Conservation (phyloP, 2,113 vertebrate genomes). For the Saguinus midas region DNA sequence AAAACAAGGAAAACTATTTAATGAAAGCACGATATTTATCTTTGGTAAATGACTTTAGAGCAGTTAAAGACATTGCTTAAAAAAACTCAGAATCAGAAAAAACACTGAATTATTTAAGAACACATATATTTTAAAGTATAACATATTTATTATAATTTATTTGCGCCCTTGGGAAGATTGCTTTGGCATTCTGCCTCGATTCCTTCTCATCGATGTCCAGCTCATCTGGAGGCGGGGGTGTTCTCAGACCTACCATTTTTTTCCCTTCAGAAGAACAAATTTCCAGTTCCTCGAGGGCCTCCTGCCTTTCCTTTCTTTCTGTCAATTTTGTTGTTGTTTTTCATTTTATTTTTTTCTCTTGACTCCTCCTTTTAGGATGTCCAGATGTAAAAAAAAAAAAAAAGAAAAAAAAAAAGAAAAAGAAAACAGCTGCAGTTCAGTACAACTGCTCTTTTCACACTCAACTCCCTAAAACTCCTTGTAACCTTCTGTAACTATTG, state of each 20-base stretch:
- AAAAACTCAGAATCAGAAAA: slow-evolving; percentile 89
- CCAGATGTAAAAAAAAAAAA: slow-evolving; percentile 82
- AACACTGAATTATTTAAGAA: slow-evolving; percentile 90
- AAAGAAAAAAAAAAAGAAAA: not conserved
- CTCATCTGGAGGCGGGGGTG: slow-evolving; percentile 43
- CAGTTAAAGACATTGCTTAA: slow-evolving; percentile 94
- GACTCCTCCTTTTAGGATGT: slow-evolving; percentile 82
- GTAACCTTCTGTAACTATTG: slow-evolving; percentile 99
- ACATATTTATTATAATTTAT: slow-evolving; percentile 92
- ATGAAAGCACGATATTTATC: slow-evolving; percentile 92
- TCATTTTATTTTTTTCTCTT: slow-evolving; percentile 52
- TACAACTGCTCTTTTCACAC: slow-evolving; percentile 95
- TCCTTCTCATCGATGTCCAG: slow-evolving; percentile 45
- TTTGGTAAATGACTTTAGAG: slow-evolving; percentile 98
- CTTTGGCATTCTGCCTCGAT: slow-evolving; percentile 75
- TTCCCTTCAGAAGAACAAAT: slow-evolving; percentile 64
- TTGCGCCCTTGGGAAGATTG: slow-evolving; percentile 86
- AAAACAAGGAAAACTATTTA: slow-evolving; percentile 91
- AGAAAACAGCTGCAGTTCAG: slow-evolving; percentile 86
- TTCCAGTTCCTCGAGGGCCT: slow-evolving; percentile 67
- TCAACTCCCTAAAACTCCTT: slow-evolving; percentile 97
- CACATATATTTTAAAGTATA: slow-evolving; percentile 92
- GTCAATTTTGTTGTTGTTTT: not conserved
- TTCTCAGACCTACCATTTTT: not conserved
- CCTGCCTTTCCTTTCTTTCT: slow-evolving; percentile 64